phyloP scores from a whole-genome alignment of 2,888 invertebrate genomes.

The Artemia sp. region DNA sequence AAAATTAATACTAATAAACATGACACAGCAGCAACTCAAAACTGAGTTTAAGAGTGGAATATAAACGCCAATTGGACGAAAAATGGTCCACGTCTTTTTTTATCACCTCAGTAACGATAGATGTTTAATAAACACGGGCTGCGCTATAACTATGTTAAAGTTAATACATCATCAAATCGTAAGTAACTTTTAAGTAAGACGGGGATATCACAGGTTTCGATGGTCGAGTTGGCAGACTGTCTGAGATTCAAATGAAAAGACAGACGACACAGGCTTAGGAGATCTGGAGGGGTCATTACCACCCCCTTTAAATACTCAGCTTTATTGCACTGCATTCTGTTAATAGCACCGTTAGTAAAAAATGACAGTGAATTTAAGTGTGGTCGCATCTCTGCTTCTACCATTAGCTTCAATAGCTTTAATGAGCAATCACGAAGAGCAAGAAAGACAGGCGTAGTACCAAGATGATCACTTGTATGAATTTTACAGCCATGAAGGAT shows the following conservation, averaged over 20 bases:
- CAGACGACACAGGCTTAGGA: neutral
- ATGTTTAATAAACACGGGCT: too few relatives aligned
- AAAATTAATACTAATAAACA: too few relatives aligned
- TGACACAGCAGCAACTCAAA: too few relatives aligned
- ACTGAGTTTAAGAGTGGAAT: too few relatives aligned
- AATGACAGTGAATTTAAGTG: neutral
- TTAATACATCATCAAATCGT: neutral
- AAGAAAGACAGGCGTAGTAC: constrained; percentile 28
- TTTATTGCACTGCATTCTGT: neutral
- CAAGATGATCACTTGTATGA: constrained; percentile 24
- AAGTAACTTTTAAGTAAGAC: neutral
- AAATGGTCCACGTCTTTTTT: too few relatives aligned
- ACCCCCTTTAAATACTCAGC: neutral
- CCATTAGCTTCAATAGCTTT: constrained; percentile 2
- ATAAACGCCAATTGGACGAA: too few relatives aligned
- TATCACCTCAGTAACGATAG: too few relatives aligned
- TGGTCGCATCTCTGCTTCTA: neutral
- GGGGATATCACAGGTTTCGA: neutral
- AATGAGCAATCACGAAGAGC: constrained; percentile 26
- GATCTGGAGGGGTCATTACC: neutral
- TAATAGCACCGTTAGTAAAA: neutral
- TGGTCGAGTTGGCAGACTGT: neutral
- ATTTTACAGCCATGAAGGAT: constrained; percentile 25
- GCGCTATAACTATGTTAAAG: too few relatives aligned
- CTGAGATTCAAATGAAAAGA: neutral